Evolutionary conservation across 2,888 invertebrate species (phyloP), one percentile per base, ranked within the genome.

Genomic region (Pyralis farinalis): DNA sequence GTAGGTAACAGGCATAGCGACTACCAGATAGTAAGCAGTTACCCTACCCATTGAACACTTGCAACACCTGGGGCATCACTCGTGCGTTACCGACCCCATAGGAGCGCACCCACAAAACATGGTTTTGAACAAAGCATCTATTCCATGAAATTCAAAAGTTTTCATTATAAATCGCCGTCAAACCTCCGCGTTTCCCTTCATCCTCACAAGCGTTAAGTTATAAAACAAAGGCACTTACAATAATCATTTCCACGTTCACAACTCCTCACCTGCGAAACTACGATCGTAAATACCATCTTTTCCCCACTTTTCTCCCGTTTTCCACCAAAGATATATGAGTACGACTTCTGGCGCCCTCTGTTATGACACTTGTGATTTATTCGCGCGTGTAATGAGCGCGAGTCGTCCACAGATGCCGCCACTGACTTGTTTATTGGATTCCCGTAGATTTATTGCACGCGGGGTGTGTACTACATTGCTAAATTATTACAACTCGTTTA

Each of bases 311-410:
- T 60, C 58, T 32, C 45, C 46, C 36, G 29, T 41, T 46, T 40
- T 12, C 36, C 31, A 45, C 25, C 3, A 25, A 55, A 71, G 74
- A 82, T 71, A 80, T 67, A 84, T 80, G 62, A n/a, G 58, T 56
- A 34, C 43, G 79, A 84, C 71, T 82, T 76, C 36, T 47, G 64
- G 61, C 81, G 79, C 82, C 84, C 78, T 81, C 86, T 84, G 65
- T 69, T 63, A 63, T 67, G 71, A 67, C 58, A 65, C 47, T 48
- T 50, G 51, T 83, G 87, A 87, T 86, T 86, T 85, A 85, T 79
- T 8, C 59, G 49, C 12, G 12, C 49, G 51, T 63, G 73, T 80
- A 78, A 83, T 80, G 71, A 81, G 70, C 63, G 58, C 60, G 58
- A 60, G 74, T 71, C 71, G 66, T 45, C 68, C 49, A 71, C 87